Conservation (phyloP, 2,113 vertebrate species). For the Tylochromis polylepis region DNA sequence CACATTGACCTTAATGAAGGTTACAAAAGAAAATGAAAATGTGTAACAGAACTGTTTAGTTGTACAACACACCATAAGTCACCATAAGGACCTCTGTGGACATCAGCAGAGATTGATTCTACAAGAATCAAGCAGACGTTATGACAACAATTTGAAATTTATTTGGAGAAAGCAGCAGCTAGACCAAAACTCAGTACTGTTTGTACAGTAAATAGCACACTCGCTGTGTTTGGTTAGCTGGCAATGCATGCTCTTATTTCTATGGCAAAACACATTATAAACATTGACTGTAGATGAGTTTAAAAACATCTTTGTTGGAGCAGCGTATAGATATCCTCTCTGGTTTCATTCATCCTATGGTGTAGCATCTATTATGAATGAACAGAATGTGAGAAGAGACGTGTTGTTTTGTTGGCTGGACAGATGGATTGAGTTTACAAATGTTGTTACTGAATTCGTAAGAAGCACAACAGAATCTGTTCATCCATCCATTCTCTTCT, state of each 20-base stretch:
- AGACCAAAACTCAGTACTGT: background rate
- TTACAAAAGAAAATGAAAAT: background rate
- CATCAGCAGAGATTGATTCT: background rate
- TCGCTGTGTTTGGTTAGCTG: background rate
- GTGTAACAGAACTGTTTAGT: background rate
- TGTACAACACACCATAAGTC: background rate
- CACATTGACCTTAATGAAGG: background rate
- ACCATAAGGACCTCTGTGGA: background rate
- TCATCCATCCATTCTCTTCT: background rate
- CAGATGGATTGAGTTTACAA: background rate
- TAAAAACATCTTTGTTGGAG: background rate
- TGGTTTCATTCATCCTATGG: background rate
- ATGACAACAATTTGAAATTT: background rate
- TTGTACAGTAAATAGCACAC: background rate
- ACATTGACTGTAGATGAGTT: background rate
- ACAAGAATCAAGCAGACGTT: background rate
- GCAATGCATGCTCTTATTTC: background rate
- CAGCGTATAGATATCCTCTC: background rate
- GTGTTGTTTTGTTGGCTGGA: background rate
- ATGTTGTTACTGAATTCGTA: background rate
- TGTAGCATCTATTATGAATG: background rate
- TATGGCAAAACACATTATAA: background rate
- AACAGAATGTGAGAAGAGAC: background rate
- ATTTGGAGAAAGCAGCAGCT: background rate
- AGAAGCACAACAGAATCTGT: background rate